Base-by-base conservation (phyloP, 2,113 vertebrate genomes). In the Cyprinodon tularosa region DNA sequence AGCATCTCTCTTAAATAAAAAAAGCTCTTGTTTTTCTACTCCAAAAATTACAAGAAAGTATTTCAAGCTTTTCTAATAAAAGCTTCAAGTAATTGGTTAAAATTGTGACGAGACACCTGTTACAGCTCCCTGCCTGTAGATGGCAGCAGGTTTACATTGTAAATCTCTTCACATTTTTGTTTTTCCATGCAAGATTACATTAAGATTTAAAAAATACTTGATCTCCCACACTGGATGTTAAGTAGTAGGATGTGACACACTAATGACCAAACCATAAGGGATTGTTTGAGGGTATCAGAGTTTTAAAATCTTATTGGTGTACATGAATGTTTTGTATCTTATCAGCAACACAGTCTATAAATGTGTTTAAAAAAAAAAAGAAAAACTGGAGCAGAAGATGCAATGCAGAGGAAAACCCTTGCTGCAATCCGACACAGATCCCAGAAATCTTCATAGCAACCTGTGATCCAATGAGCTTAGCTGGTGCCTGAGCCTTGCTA, bases 361-460 rank as follows among this genome's bases (percentile, higher is more conserved):
- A 9, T 66, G 42, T 76, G 22, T 61, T 12, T 76, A 81, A 64
- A 69, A 65, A 42, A 4, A 84, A 78, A 61, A 50, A 72, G 64
- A 44, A 73, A 68, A 81, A 47, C 47, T 3, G 57, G 72, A 66
- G 66, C 71, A 85, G 47, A 78, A 74, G 82, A 86, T 77, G 82
- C 79, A 76, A 65, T 48, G 44, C 62, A 45, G 71, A 66, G 76
- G 74, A 79, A 72, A 37, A 74, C 59, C 44, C 47, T 63, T 14
- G 22, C 66, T 84, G 89, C 81, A 92, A 90, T 88, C 82, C 78
- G 85, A 89, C 85, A 84, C 89, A 78, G 80, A 85, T 72, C 75
- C 74, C 87, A 86, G 79, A 92, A 88, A 89, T 91, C 82, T 86
- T 84, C 89, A 88, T 71, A 70, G 84, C 68, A 62, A 85, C 90